phyloP scores from a whole-genome alignment of 2,888 invertebrate genomes.

The Napeogenes inachia region DNA sequence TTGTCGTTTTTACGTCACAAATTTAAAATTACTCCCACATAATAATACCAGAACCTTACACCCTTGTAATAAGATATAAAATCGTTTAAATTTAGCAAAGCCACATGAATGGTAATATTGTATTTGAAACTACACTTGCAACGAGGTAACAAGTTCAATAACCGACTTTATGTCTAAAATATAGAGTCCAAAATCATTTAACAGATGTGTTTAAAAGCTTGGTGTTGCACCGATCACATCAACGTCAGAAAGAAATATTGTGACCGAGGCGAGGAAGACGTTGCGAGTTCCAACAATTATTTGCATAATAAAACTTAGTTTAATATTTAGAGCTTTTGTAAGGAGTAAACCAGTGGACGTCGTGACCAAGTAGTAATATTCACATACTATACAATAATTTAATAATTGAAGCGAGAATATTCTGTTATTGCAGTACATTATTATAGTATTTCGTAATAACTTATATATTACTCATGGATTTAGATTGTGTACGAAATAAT shows the following conservation, averaged over 20 bases:
- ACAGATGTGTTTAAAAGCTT: neutral
- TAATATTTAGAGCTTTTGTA: conserved; percentile 34
- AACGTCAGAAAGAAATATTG: conserved; percentile 39
- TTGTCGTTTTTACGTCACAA: conserved; percentile 36
- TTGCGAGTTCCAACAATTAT: conserved; percentile 34
- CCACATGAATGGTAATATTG: conserved; percentile 13
- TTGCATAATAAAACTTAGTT: conserved; percentile 37
- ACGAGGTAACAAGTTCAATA: conserved; percentile 10
- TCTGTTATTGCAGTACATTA: too few species aligned
- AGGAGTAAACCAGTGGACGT: conserved; percentile 20
- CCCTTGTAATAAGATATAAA: conserved; percentile 7
- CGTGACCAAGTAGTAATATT: conserved; percentile 33
- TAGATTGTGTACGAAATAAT: conserved; percentile 3
- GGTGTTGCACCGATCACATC: conserved; percentile 34
- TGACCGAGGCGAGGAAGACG: conserved; percentile 35
- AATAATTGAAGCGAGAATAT: neutral
- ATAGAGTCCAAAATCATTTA: conserved; percentile 19
- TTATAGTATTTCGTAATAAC: neutral
- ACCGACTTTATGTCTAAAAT: neutral
- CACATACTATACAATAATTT: conserved; percentile 3
- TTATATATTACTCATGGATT: neutral
- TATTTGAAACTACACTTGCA: conserved; percentile 23
- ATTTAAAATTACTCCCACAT: conserved; percentile 9
- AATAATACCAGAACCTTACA: neutral
- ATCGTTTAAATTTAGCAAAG: conserved; percentile 1